Conservation (phyloP, 2,113 vertebrate species). For the Aythya baeri region DNA sequence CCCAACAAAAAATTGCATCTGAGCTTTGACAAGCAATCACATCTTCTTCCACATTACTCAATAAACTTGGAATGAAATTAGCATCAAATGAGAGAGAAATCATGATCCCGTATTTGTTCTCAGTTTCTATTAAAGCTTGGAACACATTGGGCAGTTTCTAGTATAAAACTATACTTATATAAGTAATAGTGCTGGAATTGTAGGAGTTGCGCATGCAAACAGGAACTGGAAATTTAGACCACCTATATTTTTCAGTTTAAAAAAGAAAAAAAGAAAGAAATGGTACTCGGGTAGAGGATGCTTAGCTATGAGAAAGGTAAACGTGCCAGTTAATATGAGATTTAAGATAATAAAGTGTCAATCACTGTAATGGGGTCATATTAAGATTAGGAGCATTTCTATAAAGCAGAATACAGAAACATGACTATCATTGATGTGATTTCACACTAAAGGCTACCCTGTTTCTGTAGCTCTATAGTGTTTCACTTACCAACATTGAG, state of each 20-base stretch:
- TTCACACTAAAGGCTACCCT: not conserved
- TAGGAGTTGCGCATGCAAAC: not conserved
- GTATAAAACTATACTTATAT: not conserved
- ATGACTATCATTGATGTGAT: not conserved
- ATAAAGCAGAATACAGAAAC: not conserved
- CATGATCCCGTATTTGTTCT: not conserved
- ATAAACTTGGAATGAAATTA: slow-evolving; percentile 7
- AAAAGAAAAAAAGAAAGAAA: not conserved
- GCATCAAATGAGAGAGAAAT: not conserved
- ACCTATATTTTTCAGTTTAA: not conserved
- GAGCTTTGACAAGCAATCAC: slow-evolving; percentile 38
- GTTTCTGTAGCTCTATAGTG: not conserved
- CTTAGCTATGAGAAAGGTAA: not conserved
- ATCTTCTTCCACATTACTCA: not conserved
- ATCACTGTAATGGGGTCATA: not conserved
- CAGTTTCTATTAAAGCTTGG: not conserved
- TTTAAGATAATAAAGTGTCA: not conserved
- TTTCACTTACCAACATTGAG: not conserved
- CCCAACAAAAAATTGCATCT: slow-evolving; percentile 8
- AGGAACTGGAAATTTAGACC: not conserved
- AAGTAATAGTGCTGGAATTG: not conserved
- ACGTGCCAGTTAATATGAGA: not conserved
- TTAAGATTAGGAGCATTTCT: not conserved
- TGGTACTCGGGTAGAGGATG: not conserved
- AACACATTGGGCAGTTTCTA: not conserved